These are phyloP conservation scores for Porites evermanni DNA, from an alignment of 92 coral and sea anemone species.

Conservation along the genomic window DNA sequence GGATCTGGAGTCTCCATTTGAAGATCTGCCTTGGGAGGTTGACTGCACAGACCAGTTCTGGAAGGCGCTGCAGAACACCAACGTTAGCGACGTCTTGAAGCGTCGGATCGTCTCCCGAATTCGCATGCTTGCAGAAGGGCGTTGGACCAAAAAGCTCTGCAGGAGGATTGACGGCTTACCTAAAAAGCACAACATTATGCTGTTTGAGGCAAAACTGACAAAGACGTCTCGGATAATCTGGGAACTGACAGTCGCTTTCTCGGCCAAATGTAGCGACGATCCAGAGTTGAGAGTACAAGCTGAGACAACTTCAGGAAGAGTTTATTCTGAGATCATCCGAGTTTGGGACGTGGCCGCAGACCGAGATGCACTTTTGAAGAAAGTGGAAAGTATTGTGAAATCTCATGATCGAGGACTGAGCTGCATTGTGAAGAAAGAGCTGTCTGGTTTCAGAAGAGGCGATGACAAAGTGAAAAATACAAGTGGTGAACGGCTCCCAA, in stretches of 20 bases:
- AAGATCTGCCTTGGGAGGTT: constrained; percentile 94
- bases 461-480: constrained; percentile 24
- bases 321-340: constrained; percentile 95
- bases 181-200: constrained; percentile 72
- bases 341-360: constrained; percentile 92
- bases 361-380: constrained; percentile 77
- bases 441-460: constrained; percentile 70
- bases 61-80: constrained; percentile 81
- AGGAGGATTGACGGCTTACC: constrained; percentile 81
- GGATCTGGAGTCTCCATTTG: constrained; percentile 79
- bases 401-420: constrained; percentile 91
- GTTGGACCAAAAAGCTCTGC: constrained; percentile 78
- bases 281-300: constrained; percentile 73
- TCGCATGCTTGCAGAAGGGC: constrained; percentile 91
- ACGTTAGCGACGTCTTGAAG: constrained; percentile 60
- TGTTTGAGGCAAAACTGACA: constrained; percentile 84
- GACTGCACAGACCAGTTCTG: constrained; percentile 95
- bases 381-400: constrained; percentile 81
- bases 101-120: constrained; percentile 70
- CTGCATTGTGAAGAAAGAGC: constrained; percentile 88
- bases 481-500: constrained; percentile 60
- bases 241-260: constrained; percentile 94
- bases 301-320: constrained; percentile 57
- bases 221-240: constrained; percentile 82
- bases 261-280: constrained; percentile 90